Conservation (phyloP, 2,888 invertebrate species). For the Exocentrus adspersus region DNA sequence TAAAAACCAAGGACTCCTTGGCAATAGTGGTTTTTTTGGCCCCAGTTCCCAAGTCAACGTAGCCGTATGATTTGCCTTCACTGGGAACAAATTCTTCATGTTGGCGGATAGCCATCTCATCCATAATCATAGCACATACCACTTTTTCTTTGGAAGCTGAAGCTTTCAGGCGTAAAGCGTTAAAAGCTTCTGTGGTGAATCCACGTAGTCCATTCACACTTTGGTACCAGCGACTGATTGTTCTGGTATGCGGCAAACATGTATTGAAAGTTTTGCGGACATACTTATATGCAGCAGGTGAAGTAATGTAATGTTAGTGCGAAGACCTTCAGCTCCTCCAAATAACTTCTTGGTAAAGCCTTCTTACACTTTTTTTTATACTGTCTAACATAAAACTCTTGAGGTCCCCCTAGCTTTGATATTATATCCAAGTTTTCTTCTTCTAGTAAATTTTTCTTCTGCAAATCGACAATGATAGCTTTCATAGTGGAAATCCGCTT, state of each 20-base stretch:
- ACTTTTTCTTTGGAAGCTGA: background rate
- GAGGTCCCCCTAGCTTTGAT: background rate
- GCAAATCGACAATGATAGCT: no score
- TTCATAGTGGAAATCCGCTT: background rate
- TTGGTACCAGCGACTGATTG: slow-evolving; percentile 16
- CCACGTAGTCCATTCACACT: slow-evolving; percentile 8
- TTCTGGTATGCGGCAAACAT: slow-evolving; percentile 12
- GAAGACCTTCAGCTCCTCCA: background rate
- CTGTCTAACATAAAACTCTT: background rate
- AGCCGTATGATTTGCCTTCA: slow-evolving; percentile 25
- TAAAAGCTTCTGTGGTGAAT: slow-evolving; percentile 12
- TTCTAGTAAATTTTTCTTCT: background rate
- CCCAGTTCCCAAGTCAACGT: slow-evolving; percentile 32
- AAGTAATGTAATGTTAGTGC: background rate
- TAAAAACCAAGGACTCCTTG: slow-evolving; percentile 18
- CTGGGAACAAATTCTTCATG: slow-evolving; percentile 16
- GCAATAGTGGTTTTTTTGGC: slow-evolving; percentile 20
- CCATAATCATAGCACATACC: slow-evolving; percentile 24
- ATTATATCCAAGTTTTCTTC: background rate
- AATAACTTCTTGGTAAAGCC: background rate
- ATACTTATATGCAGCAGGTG: background rate
- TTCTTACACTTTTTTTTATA: background rate
- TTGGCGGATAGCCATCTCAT: slow-evolving; percentile 30
- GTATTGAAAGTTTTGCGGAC: slow-evolving; percentile 5
- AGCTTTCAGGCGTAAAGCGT: background rate